Conservation (phyloP, 2,888 invertebrate genomes). For the Stegana nigrithorax region DNA sequence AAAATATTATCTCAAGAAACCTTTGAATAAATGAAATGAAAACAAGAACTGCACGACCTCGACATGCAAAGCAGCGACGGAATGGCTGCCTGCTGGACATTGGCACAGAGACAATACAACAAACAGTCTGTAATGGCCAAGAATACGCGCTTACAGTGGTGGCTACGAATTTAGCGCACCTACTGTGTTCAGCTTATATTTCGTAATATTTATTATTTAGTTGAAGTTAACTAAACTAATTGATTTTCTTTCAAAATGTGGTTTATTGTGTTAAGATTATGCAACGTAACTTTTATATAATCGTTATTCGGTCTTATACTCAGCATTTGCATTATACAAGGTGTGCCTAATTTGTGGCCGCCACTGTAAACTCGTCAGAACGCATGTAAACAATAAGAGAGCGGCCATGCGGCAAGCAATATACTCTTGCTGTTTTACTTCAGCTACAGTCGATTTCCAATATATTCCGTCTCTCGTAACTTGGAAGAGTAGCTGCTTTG, state of each 20-base stretch:
- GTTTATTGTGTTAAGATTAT: slow-evolving; percentile 4
- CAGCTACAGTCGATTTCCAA: no score
- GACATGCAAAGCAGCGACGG: slow-evolving; percentile 51
- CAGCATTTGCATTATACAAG: no score
- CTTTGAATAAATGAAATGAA: not conserved
- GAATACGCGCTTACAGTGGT: no score
- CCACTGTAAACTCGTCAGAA: no score
- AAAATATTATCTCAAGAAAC: not conserved
- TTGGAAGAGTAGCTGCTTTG: not conserved
- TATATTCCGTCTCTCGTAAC: slow-evolving; percentile 4
- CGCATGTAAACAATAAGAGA: no score
- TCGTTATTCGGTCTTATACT: no score
- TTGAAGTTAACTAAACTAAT: no score
- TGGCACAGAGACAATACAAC: slow-evolving; percentile 37
- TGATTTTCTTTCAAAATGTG: no score
- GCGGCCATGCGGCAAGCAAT: not conserved
- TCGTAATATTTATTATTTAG: no score
- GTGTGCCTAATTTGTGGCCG: no score
- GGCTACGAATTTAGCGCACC: no score
- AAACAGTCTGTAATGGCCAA: slow-evolving; percentile 22
- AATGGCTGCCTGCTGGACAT: slow-evolving; percentile 35
- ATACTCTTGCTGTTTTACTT: not conserved
- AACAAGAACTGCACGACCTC: slow-evolving; percentile 51
- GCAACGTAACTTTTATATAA: no score
- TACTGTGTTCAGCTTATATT: not conserved